A percentile compares a stretch with the other conserved stretches of the same genome.
These are phyloP conservation scores for Prietella phreatophila DNA, from an alignment of 2,113 vertebrate species.

Conservation along the genomic window DNA sequence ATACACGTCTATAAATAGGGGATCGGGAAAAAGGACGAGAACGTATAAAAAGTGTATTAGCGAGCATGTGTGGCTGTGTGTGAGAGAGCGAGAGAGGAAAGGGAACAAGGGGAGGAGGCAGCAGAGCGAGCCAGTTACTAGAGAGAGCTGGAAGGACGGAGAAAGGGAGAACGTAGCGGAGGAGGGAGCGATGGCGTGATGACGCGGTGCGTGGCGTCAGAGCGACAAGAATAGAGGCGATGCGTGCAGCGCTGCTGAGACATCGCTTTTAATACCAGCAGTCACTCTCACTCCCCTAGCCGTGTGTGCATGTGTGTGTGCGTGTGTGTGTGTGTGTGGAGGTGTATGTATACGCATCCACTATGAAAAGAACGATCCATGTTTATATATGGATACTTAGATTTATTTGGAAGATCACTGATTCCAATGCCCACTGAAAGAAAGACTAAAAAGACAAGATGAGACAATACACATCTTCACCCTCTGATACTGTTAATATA, in stretches of 20 bases:
- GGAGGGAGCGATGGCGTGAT: slow-evolving; percentile 72
- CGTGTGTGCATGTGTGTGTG: slow-evolving; percentile 45
- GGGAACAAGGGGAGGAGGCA: slow-evolving; percentile 61
- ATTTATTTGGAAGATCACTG: slow-evolving; percentile 33
- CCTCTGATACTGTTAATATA: not conserved
- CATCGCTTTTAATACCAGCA: slow-evolving; percentile 73
- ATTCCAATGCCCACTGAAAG: slow-evolving; percentile 20
- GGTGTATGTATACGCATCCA: slow-evolving; percentile 37
- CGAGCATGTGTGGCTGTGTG: slow-evolving; percentile 16
- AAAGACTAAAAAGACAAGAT: slow-evolving; percentile 21
- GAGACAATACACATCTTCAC: not conserved
- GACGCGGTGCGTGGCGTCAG: slow-evolving; percentile 79
- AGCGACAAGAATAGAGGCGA: slow-evolving; percentile 79
- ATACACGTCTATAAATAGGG: slow-evolving; percentile 68
- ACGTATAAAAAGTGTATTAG: slow-evolving; percentile 44
- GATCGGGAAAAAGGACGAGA: slow-evolving; percentile 63
- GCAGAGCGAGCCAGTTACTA: slow-evolving; percentile 71
- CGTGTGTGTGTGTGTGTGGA: slow-evolving; percentile 30
- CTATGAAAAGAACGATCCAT: slow-evolving; percentile 37
- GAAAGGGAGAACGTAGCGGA: slow-evolving; percentile 65
- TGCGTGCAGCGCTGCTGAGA: slow-evolving; percentile 74
- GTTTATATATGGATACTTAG: slow-evolving; percentile 44
- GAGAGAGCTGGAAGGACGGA: slow-evolving; percentile 68
- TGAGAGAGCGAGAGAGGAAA: slow-evolving; percentile 46
- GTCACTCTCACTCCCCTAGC: slow-evolving; percentile 60